phyloP scores from a whole-genome alignment of 2,797 vertebrate species.

The Aeoliscus strigatus region DNA sequence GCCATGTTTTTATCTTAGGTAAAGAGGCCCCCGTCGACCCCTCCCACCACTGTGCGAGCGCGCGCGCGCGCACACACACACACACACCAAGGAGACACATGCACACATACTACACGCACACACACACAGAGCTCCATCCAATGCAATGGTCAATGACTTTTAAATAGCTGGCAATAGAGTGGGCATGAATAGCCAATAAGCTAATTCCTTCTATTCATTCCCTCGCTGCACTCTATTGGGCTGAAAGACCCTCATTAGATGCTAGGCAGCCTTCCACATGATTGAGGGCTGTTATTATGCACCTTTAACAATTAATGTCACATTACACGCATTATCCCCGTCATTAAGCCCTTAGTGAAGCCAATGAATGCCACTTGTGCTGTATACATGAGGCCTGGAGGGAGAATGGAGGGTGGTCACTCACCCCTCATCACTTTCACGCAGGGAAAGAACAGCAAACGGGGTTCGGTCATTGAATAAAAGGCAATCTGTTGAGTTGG shows the following conservation, averaged over 20 bases:
- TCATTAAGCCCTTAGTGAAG: conserved; percentile 77
- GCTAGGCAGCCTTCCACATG: conserved; percentile 75
- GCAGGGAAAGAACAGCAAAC: conserved; percentile 45
- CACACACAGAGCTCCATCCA: conserved; percentile 55
- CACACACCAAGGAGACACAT: conserved; percentile 24
- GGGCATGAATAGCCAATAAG: conserved; percentile 82
- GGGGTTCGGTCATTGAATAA: conserved; percentile 44
- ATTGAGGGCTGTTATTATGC: conserved; percentile 80
- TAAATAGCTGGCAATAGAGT: conserved; percentile 82
- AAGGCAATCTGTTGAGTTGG: conserved; percentile 35
- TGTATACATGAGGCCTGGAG: conserved; percentile 70
- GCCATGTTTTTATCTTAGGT: conserved; percentile 77
- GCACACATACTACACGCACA: conserved; percentile 30
- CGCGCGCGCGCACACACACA: conserved; percentile 42
- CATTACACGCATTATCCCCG: conserved; percentile 79
- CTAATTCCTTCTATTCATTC: conserved; percentile 77
- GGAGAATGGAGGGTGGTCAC: conserved; percentile 62
- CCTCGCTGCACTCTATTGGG: conserved; percentile 73
- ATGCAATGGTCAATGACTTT: conserved; percentile 79
- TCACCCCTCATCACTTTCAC: conserved; percentile 58
- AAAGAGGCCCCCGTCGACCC: conserved; percentile 65
- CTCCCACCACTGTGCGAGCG: conserved; percentile 51
- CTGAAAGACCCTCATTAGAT: conserved; percentile 77
- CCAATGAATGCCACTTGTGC: conserved; percentile 77
- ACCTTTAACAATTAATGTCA: conserved; percentile 83